These are phyloP conservation scores for Notospermus geniculatus DNA, from an alignment of 1,140 invertebrate species.

Conservation along the genomic window DNA sequence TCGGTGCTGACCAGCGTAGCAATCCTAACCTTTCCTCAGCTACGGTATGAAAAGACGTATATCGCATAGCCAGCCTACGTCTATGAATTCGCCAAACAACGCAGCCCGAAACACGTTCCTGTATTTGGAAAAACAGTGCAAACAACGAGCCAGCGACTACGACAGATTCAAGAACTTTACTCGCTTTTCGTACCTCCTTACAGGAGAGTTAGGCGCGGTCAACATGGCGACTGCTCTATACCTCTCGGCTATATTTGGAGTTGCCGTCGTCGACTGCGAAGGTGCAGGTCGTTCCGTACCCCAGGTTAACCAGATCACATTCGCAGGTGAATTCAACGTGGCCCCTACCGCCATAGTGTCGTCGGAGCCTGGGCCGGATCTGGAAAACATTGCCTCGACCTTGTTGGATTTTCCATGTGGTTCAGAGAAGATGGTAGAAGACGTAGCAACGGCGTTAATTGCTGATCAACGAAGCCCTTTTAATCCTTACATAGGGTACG, in stretches of 20 bases:
- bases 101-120: not conserved
- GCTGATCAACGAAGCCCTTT: not conserved
- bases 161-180: not conserved
- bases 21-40: too few species aligned
- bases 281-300: not conserved
- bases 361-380: not conserved
- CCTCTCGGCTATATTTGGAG: not conserved
- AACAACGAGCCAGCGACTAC: not conserved
- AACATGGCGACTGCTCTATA: too few species aligned
- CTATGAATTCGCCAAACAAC: not conserved
- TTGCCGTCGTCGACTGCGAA: not conserved
- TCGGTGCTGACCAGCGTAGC: too few species aligned
- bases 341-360: not conserved
- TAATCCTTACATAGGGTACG: not conserved
- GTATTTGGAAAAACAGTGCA: not conserved
- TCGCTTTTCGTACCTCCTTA: not conserved
- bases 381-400: not conserved
- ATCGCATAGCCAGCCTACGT: too few species aligned
- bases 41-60: too few species aligned
- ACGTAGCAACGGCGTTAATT: not conserved
- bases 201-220: too few species aligned
- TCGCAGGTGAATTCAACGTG: not conserved
- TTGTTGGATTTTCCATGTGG: not conserved
- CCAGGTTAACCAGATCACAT: not conserved
- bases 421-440: not conserved